Conservation (phyloP, 2,797 vertebrate genomes). For the Artibeus lituratus region DNA sequence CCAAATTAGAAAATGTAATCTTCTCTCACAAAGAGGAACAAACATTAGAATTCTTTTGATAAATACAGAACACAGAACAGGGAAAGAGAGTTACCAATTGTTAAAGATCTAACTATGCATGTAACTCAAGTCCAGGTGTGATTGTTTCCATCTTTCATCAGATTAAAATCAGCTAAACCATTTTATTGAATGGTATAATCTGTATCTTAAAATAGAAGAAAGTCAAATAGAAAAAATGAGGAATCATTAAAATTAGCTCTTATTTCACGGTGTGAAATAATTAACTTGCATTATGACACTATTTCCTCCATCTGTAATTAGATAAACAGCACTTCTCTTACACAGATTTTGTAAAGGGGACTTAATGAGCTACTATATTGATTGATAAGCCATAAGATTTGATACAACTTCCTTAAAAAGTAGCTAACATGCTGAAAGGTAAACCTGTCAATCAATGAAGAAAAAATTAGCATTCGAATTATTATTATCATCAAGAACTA, state of each 20-base stretch:
- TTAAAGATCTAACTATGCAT: neutral
- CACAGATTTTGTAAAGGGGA: neutral
- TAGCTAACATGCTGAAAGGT: neutral
- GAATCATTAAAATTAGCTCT: slow-evolving; percentile 16
- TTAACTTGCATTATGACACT: neutral
- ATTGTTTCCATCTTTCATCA: neutral
- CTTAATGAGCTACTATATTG: neutral
- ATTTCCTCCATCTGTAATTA: neutral
- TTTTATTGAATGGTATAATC: neutral
- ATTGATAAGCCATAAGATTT: neutral
- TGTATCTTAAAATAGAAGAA: slow-evolving; percentile 42
- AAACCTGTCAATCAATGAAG: neutral
- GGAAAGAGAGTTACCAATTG: neutral
- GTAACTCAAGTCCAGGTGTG: neutral
- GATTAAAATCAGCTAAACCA: slow-evolving; percentile 5
- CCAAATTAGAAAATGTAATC: slow-evolving; percentile 58
- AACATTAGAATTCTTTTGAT: slow-evolving; percentile 10
- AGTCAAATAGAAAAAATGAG: neutral
- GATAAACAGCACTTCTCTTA: neutral
- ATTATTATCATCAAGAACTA: neutral
- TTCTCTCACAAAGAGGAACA: slow-evolving; percentile 46
- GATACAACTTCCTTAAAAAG: neutral
- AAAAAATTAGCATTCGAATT: neutral
- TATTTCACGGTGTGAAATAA: neutral
- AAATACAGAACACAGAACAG: neutral